These are phyloP conservation scores for Drosophila meridiana DNA, from an alignment of 2,888 invertebrate species.

Conservation along the genomic window DNA sequence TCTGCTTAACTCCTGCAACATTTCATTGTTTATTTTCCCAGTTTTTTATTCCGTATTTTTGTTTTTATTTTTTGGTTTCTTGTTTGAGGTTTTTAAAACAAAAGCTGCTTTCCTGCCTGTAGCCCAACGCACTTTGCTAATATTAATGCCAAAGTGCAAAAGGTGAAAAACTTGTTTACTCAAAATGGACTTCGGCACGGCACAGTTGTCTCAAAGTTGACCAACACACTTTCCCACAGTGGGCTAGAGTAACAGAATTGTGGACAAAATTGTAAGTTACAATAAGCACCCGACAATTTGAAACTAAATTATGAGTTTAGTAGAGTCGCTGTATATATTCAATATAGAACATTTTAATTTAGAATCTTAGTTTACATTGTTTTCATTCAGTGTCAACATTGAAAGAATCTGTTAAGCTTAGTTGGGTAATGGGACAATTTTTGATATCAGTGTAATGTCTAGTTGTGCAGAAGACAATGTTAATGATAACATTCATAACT, in stretches of 20 bases:
- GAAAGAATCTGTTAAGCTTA: too few species aligned
- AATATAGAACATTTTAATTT: neutral
- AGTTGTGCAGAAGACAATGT: too few species aligned
- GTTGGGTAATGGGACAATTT: too few species aligned
- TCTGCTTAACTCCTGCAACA: slow-evolving; percentile 21
- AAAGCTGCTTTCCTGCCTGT: slow-evolving; percentile 62
- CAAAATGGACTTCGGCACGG: slow-evolving; percentile 66
- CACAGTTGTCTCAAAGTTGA: slow-evolving; percentile 76
- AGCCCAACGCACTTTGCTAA: slow-evolving; percentile 61
- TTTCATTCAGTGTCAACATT: neutral
- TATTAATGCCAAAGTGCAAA: slow-evolving; percentile 64
- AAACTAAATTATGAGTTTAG: too few species aligned
- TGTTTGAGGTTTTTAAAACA: slow-evolving; percentile 40
- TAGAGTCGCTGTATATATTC: neutral
- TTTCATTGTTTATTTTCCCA: slow-evolving; percentile 27
- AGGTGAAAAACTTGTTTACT: slow-evolving; percentile 59
- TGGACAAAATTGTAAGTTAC: neutral
- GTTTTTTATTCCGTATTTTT: slow-evolving; percentile 3
- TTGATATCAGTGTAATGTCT: too few species aligned
- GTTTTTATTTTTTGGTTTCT: slow-evolving; percentile 10
- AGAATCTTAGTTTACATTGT: neutral
- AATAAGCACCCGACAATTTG: neutral
- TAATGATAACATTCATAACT: too few species aligned
- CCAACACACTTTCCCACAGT: slow-evolving; percentile 15
- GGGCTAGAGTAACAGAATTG: neutral